Conservation (phyloP, 2,888 invertebrate species). For the Oeneis ivallda region DNA sequence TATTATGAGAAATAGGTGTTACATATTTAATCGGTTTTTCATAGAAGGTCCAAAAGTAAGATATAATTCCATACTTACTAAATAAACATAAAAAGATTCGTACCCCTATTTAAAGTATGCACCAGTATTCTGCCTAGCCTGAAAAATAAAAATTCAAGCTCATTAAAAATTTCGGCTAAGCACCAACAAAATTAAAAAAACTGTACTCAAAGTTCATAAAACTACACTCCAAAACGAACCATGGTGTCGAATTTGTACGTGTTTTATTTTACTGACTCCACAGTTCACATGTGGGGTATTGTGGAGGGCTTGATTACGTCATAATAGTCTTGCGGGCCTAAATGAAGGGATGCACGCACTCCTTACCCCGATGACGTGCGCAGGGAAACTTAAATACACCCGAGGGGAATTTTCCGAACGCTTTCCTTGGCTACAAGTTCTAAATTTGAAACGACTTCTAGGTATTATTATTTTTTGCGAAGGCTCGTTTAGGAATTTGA, state of each 20-base stretch:
- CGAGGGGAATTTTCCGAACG: slow-evolving; percentile 64
- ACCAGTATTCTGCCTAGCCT: no score
- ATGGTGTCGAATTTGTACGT: slow-evolving; percentile 58
- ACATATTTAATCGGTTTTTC: no score
- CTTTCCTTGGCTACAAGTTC: slow-evolving; percentile 53
- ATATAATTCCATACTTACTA: not conserved
- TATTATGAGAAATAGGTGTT: not conserved
- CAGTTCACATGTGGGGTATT: slow-evolving; percentile 63
- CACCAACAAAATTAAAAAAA: slow-evolving; percentile 23
- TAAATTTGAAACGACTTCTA: slow-evolving; percentile 55
- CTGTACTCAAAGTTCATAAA: slow-evolving; percentile 18
- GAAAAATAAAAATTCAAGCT: slow-evolving; percentile 9
- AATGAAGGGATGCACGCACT: slow-evolving; percentile 77
- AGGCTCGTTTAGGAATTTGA: not conserved
- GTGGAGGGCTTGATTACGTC: slow-evolving; percentile 73
- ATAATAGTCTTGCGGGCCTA: slow-evolving; percentile 71
- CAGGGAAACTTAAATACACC: slow-evolving; percentile 62
- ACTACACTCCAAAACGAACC: slow-evolving; percentile 22
- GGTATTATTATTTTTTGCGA: slow-evolving; percentile 10
- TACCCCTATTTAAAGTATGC: no score
- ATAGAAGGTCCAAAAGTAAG: not conserved
- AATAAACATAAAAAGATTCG: not conserved
- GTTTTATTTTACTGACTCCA: slow-evolving; percentile 78
- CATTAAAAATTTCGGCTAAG: slow-evolving; percentile 21
- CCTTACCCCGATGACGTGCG: slow-evolving; percentile 56